Evolutionary conservation across 2,888 invertebrate species (phyloP).

Genomic region (Ormia ochracea): DNA sequence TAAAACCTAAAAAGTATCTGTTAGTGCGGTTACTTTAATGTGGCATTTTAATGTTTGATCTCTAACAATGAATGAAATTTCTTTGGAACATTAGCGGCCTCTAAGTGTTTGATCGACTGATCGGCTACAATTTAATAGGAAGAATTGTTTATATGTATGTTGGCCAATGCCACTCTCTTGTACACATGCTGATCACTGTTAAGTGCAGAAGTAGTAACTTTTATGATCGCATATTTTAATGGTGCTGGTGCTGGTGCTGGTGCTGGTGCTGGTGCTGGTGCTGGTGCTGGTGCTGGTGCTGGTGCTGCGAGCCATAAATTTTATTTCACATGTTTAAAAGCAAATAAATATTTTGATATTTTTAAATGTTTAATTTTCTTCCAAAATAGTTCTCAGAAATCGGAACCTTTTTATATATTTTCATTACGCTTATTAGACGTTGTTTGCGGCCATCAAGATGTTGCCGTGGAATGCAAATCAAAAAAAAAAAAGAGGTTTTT

Average conservation of each 20-base stretch:
- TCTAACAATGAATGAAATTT: slow-evolving; percentile 53
- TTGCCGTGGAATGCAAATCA: background rate
- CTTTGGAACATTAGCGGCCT: slow-evolving; percentile 55
- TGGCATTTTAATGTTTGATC: slow-evolving; percentile 54
- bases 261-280: background rate
- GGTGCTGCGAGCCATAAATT: slow-evolving; percentile 1
- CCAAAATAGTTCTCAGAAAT: slow-evolving; percentile 36
- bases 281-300: background rate
- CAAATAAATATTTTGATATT: slow-evolving; percentile 44
- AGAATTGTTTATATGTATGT: slow-evolving; percentile 33
- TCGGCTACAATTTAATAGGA: slow-evolving; percentile 47
- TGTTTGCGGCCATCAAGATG: background rate
- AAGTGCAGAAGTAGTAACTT: slow-evolving; percentile 4
- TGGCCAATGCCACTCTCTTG: background rate
- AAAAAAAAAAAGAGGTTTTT: no score
- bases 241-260: background rate
- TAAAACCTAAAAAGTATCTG: slow-evolving; percentile 10
- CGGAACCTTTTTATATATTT: background rate
- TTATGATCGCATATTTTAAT: slow-evolving; percentile 1
- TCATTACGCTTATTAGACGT: background rate
- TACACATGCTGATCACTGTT: background rate
- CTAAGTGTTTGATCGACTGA: slow-evolving; percentile 49
- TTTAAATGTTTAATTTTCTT: slow-evolving; percentile 7
- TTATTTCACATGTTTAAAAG: slow-evolving; percentile 55
- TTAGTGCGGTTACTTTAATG: slow-evolving; percentile 58